These are phyloP conservation scores for Montipora capitata DNA, from an alignment of 92 coral and sea anemone species.

Conservation along the genomic window DNA sequence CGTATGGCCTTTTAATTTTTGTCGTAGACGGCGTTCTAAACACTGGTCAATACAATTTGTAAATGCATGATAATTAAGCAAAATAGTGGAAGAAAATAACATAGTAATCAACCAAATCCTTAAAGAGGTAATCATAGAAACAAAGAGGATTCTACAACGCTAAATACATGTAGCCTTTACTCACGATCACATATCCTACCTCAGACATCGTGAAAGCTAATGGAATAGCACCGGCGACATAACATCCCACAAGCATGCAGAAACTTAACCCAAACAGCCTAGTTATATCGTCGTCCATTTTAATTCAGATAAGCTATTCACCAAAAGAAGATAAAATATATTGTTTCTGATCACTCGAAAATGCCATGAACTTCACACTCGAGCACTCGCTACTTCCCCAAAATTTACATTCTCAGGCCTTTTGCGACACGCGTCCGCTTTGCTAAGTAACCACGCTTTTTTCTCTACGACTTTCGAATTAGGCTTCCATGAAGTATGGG, in stretches of 20 bases:
- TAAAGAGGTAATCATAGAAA: too few species aligned
- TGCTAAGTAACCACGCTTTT: conserved; percentile 67
- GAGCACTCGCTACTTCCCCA: neutral
- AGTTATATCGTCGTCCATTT: neutral
- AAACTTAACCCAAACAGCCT: conserved; percentile 85
- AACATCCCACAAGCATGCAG: conserved; percentile 95
- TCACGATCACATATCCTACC: conserved; percentile 44
- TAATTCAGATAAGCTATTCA: neutral
- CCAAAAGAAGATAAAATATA: neutral
- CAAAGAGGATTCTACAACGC: too few species aligned
- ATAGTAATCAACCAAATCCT: too few species aligned
- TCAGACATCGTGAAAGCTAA: conserved; percentile 92
- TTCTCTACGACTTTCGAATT: conserved; percentile 29
- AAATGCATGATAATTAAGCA: too few species aligned
- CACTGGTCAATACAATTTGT: too few species aligned
- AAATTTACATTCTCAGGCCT: conserved; percentile 8
- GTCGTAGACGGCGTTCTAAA: too few species aligned
- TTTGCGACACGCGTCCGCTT: conserved; percentile 67
- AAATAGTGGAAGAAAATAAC: too few species aligned
- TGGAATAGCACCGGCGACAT: conserved; percentile 92
- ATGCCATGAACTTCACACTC: neutral
- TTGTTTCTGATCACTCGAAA: neutral
- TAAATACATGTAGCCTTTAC: too few species aligned
- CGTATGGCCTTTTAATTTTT: too few species aligned
- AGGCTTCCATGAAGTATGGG: neutral